Percentiles rank a stretch among this genome's conserved stretches.
Evolutionary conservation across 2,113 vertebrate genomes (phyloP).

Genomic region (Vicugna pacos): DNA sequence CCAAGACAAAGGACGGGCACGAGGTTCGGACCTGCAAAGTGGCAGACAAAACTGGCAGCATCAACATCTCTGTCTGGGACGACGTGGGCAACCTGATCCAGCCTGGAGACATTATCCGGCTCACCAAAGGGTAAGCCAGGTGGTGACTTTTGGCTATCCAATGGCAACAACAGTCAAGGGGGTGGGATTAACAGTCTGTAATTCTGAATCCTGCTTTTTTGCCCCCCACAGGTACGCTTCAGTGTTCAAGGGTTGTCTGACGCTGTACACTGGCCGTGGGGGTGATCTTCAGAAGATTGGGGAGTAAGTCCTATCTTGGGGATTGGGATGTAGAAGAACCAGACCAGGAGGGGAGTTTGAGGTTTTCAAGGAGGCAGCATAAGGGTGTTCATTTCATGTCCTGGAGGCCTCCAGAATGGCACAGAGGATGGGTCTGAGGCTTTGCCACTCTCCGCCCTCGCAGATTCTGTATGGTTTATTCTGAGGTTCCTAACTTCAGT

Average conservation of each 20-base stretch:
- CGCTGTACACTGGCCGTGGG: conserved; percentile 91
- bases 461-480: conserved; percentile 94
- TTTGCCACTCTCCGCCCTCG: conserved; percentile 34
- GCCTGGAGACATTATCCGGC: conserved; percentile 92
- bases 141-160: background rate
- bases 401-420: background rate
- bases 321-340: background rate
- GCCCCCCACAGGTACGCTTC: conserved; percentile 88
- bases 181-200: background rate
- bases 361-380: background rate
- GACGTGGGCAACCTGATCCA: conserved; percentile 92
- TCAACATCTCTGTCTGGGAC: conserved; percentile 93
- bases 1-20: conserved; percentile 92
- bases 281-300: conserved; percentile 93
- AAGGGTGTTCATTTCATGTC: background rate
- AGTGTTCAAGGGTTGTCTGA: conserved; percentile 92
- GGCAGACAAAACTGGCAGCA: conserved; percentile 93
- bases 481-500: conserved; percentile 92
- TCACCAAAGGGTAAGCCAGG: conserved; percentile 89
- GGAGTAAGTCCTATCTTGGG: conserved; percentile 86
- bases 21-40: conserved; percentile 93
- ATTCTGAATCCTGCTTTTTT: background rate
- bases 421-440: background rate
- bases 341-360: background rate
- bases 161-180: background rate